phyloP scores from a whole-genome alignment of 2,797 vertebrate genomes.

The Sus cebifrons region DNA sequence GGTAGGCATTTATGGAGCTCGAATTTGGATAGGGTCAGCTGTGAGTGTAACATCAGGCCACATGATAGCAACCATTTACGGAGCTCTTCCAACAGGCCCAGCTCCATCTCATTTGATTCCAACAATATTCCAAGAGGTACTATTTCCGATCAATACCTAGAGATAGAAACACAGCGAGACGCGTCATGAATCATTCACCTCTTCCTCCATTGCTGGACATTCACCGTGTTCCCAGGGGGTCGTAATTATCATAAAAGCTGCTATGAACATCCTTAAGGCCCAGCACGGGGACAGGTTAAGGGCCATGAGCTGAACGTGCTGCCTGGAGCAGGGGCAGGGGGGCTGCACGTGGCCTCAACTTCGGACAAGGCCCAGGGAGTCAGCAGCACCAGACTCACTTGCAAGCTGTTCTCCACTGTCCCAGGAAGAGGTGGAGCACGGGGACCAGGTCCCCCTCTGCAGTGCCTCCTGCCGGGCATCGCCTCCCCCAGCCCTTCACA shows the following conservation, averaged over 20 bases:
- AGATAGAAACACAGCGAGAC: background rate
- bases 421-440: background rate
- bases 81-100: background rate
- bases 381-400: background rate
- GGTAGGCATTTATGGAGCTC: background rate
- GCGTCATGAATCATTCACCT: background rate
- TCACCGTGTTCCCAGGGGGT: background rate
- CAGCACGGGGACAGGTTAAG: too few species aligned
- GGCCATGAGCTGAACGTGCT: too few species aligned
- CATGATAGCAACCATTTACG: too few species aligned
- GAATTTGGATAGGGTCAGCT: background rate
- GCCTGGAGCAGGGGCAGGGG: background rate
- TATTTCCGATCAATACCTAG: background rate
- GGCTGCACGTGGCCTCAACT: background rate
- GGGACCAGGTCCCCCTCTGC: background rate
- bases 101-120: background rate
- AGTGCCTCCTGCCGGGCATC: rapidly evolving
- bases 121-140: background rate
- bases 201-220: background rate
- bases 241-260: background rate
- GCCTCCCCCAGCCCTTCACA: background rate
- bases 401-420: background rate
- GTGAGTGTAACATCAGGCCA: too few species aligned
- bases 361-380: background rate
- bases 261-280: too few species aligned